These are phyloP conservation scores for Temnothorax longispinosus DNA, from an alignment of 1,140 invertebrate species.

Conservation along the genomic window DNA sequence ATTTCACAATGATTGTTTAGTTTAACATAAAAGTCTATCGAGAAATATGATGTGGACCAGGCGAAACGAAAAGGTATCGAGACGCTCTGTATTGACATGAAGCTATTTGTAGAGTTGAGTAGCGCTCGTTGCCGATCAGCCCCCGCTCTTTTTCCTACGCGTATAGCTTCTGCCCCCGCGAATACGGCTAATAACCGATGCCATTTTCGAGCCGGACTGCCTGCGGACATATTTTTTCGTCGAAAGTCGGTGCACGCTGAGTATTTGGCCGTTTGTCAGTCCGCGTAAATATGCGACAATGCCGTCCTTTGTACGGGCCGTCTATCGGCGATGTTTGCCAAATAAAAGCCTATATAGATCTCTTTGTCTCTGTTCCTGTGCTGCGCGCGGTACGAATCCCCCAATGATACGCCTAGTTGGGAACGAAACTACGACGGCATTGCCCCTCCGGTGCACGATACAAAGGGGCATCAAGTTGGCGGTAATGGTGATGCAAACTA, in stretches of 20 bases:
- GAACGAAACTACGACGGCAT: conserved; percentile 72
- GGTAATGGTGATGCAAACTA: conserved; percentile 75
- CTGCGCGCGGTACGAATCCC: conserved; percentile 55
- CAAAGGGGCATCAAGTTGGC: conserved; percentile 73
- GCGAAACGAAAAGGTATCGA: background rate
- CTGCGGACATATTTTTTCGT: conserved; percentile 60
- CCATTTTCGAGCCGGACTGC: conserved; percentile 3
- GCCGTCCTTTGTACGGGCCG: conserved; percentile 72
- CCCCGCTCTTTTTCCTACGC: background rate
- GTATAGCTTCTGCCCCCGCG: background rate
- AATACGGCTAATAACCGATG: conserved; percentile 52
- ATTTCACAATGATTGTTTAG: background rate
- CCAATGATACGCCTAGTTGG: conserved; percentile 77
- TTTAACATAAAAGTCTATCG: background rate
- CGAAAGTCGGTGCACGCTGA: conserved; percentile 61
- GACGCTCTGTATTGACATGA: background rate
- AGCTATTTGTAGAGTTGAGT: conserved; percentile 5
- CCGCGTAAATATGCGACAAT: conserved; percentile 76
- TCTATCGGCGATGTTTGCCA: conserved; percentile 76
- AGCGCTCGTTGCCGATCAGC: background rate
- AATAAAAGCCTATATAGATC: conserved; percentile 76
- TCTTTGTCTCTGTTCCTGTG: conserved; percentile 73
- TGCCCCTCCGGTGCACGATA: conserved; percentile 65
- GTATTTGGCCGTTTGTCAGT: conserved; percentile 75
- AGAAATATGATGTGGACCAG: background rate